Base-by-base conservation (phyloP, 2,888 invertebrate species). In the Sinohyriopsis cumingii region DNA sequence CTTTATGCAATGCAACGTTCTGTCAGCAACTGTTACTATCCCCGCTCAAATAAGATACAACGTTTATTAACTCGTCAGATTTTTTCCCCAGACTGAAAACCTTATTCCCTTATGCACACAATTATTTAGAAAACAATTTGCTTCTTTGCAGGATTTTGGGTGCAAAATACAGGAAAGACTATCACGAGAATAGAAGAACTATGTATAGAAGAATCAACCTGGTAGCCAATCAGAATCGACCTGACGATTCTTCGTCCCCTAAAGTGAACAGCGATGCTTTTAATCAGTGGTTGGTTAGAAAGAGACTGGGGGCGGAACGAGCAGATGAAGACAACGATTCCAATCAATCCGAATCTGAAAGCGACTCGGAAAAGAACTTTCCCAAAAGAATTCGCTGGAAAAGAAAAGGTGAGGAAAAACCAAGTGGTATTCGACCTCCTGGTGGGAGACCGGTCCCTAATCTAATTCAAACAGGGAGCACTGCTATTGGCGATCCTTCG, bases 221-320 rank as follows among this genome's bases (percentile, higher is more conserved):
- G 22, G 69, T 68, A 19, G 67, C 71, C 18, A 60, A 55, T 45
- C 62, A 62, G 28, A 33, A 63, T 6, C 57, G 60, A 59, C 19
- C 55, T 5, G 53, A 62, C 12, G 68, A 73, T 24, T 61, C 65
- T 12, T 22, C 9, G 33, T 33, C 33, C 33, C 33, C 59, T 1
- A 71, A 72, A 28, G 71, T 33, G 7, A 72, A 73, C 33, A 60
- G 60, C 7, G 80, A 79, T 63, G 79, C 83, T 0, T 85, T 82
- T 65, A 80, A 80, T 25, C 63, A 76, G 20, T 85, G 85, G 85
- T 63, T 85, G n/a, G 73, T 77, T 56, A 78, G 57, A 68, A 82
- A 80, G 65, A 69, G 67, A 59, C 73, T 53, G 54, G 75, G 69
- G 62, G 64, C 59, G 53, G 77, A 72, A 63, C 59, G 63, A 57